phyloP scores from a whole-genome alignment of 2,113 vertebrate species.

The Sander lucioperca region DNA sequence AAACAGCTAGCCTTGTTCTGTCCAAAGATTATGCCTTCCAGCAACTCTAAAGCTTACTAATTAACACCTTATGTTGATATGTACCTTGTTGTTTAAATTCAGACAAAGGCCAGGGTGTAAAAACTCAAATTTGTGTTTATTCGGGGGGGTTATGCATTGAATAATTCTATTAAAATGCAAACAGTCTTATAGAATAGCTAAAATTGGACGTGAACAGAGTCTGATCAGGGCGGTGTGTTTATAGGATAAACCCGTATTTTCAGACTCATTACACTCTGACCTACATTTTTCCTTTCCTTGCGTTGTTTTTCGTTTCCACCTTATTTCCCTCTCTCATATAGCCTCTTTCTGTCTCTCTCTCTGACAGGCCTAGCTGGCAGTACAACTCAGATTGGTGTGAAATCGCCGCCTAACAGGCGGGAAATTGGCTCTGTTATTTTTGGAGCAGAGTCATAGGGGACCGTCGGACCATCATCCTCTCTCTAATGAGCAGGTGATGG shows the following conservation, averaged over 20 bases:
- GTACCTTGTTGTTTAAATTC: background rate
- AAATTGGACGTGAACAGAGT: background rate
- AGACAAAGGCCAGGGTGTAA: background rate
- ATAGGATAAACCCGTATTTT: constrained; percentile 36
- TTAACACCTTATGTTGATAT: background rate
- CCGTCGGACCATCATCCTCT: constrained; percentile 77
- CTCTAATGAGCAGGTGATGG: constrained; percentile 83
- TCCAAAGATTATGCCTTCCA: too few species aligned
- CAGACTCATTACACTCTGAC: constrained; percentile 56
- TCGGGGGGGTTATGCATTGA: background rate
- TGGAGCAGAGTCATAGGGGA: constrained; percentile 82
- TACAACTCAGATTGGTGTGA: constrained; percentile 85
- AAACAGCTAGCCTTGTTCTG: too few species aligned
- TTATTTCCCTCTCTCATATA: constrained; percentile 16
- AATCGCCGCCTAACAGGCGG: constrained; percentile 84
- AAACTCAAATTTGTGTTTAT: background rate
- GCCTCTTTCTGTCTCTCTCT: constrained; percentile 16
- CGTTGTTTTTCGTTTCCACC: constrained; percentile 47
- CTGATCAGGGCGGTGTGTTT: constrained; percentile 24
- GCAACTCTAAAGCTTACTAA: background rate
- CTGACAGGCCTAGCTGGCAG: constrained; percentile 68
- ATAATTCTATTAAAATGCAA: background rate
- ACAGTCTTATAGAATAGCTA: background rate
- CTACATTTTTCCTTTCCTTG: constrained; percentile 42
- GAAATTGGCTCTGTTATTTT: constrained; percentile 87